Conservation (phyloP, 2,888 invertebrate species). For the Trichopria drosophilae region DNA sequence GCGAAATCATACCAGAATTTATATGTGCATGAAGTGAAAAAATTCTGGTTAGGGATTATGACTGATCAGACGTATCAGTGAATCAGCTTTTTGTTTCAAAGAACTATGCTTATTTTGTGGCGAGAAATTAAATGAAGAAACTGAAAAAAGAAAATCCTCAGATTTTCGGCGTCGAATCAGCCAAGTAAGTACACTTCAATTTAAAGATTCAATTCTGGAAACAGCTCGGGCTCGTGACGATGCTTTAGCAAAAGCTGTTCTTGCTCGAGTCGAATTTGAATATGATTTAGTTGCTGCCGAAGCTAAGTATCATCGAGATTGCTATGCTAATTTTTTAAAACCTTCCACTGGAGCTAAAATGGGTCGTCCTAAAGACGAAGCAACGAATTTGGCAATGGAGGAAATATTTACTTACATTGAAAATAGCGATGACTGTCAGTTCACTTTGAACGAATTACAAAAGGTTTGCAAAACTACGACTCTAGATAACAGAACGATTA, state of each 20-base stretch:
- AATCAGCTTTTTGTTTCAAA: no score
- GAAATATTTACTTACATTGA: conserved; percentile 44
- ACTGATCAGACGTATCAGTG: no score
- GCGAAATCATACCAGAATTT: no score
- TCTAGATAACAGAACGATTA: conserved; percentile 15
- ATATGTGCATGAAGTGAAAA: no score
- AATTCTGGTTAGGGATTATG: no score
- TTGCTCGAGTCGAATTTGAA: conserved; percentile 40
- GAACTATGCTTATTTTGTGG: conserved; percentile 7
- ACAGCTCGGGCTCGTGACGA: conserved; percentile 28
- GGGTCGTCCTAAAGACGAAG: conserved; percentile 47
- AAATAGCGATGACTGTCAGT: conserved; percentile 21
- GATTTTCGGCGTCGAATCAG: conserved; percentile 4
- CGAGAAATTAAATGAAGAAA: conserved; percentile 12
- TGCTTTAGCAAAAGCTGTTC: conserved; percentile 43
- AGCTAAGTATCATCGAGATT: conserved; percentile 49
- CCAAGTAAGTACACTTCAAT: conserved; percentile 24
- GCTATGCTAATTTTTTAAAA: conserved; percentile 44
- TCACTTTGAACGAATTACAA: no score
- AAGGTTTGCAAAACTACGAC: conserved; percentile 4
- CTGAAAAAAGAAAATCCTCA: conserved; percentile 7
- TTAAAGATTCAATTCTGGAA: conserved; percentile 23
- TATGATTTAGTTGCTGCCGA: conserved; percentile 44
- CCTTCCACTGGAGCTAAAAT: conserved; percentile 45
- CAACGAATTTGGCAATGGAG: conserved; percentile 46